These are phyloP conservation scores for Euplexia lucipara DNA, from an alignment of 2,888 invertebrate species.

Conservation along the genomic window DNA sequence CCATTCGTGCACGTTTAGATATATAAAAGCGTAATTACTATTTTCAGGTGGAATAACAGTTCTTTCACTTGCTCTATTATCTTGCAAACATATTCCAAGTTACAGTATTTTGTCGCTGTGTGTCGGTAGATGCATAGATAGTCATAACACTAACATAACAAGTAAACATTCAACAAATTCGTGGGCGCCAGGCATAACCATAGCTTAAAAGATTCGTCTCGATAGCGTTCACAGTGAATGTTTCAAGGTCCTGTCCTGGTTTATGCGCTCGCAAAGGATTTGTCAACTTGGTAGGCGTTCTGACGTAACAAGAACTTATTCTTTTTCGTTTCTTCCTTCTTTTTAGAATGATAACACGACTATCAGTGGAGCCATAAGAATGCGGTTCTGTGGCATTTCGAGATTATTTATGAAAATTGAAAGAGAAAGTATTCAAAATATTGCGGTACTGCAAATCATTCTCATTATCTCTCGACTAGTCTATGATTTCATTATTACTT, in stretches of 20 bases:
- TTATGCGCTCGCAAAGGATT: constrained; percentile 86
- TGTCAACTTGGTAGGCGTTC: constrained; percentile 85
- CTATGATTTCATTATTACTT: not conserved
- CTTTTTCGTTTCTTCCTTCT: constrained; percentile 66
- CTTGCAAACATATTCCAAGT: constrained; percentile 28
- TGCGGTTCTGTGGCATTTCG: not conserved
- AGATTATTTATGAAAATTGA: constrained; percentile 19
- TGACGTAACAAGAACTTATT: constrained; percentile 82
- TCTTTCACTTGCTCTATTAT: constrained; percentile 61
- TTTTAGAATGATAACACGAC: constrained; percentile 19
- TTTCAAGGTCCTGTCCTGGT: constrained; percentile 90
- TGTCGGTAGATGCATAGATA: constrained; percentile 20
- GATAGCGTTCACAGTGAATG: constrained; percentile 88
- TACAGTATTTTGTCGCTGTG: constrained; percentile 21
- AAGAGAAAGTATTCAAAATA: constrained; percentile 41
- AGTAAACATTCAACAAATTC: constrained; percentile 69
- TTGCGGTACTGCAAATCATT: constrained; percentile 27
- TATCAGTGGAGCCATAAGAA: not conserved
- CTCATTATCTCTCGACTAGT: constrained; percentile 7
- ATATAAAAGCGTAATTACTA: constrained; percentile 57
- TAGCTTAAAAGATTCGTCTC: constrained; percentile 86
- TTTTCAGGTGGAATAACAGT: constrained; percentile 66
- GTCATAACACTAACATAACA: constrained; percentile 45
- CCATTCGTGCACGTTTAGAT: constrained; percentile 51
- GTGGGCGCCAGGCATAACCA: constrained; percentile 82